phyloP scores from a whole-genome alignment of 2,113 vertebrate genomes.

The Pachycephala philippinensis region DNA sequence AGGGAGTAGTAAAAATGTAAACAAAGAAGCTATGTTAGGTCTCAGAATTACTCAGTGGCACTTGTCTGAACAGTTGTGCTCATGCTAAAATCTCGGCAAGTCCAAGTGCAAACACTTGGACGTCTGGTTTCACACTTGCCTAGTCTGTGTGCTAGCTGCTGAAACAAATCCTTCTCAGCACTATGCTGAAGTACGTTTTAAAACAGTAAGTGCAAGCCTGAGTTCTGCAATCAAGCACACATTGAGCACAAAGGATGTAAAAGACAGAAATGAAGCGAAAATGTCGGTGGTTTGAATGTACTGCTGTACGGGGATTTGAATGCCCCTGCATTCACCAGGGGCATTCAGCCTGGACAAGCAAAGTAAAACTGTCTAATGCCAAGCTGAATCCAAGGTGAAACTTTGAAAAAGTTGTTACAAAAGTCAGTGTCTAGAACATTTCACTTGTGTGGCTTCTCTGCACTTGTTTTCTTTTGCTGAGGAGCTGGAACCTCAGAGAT shows the following conservation, averaged over 20 bases:
- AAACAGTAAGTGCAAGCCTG: background rate
- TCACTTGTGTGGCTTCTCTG: background rate
- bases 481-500: background rate
- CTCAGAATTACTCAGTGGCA: background rate
- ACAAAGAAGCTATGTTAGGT: background rate
- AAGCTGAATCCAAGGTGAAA: background rate
- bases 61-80: constrained; percentile 52
- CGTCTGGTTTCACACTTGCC: constrained; percentile 4
- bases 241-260: background rate
- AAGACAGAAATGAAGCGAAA: background rate
- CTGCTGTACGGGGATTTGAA: background rate
- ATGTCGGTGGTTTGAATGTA: background rate
- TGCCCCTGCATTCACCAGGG: background rate
- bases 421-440: background rate
- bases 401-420: background rate
- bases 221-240: background rate
- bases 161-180: background rate
- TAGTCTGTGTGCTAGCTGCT: background rate
- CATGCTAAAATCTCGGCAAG: background rate
- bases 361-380: background rate
- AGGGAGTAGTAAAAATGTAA: background rate
- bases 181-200: background rate
- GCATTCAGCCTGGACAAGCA: background rate
- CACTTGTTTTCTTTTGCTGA: background rate
- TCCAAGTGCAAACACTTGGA: constrained; percentile 5